These are phyloP conservation scores for Semaprochilodus insignis DNA, from an alignment of 2,797 vertebrate genomes.

Conservation along the genomic window DNA sequence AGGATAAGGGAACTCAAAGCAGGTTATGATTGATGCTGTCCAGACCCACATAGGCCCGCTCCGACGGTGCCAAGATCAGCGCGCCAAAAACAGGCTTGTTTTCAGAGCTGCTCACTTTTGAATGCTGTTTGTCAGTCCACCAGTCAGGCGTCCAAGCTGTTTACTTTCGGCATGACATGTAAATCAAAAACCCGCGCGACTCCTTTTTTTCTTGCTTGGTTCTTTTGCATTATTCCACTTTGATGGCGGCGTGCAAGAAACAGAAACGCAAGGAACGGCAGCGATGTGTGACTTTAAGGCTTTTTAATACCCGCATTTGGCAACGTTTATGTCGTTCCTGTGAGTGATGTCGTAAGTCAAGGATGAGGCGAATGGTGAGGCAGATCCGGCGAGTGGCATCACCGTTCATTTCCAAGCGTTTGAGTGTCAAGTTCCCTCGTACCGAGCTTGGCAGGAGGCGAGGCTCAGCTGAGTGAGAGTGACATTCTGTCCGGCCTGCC, in stretches of 20 bases:
- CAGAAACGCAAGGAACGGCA: slow-evolving; percentile 6
- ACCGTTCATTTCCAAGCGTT: slow-evolving; percentile 71
- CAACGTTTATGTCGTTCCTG: slow-evolving; percentile 72
- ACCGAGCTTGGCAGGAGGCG: slow-evolving; percentile 65
- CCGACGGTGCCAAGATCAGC: slow-evolving; percentile 55
- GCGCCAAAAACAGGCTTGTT: slow-evolving; percentile 44
- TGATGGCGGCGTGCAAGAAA: slow-evolving; percentile 4
- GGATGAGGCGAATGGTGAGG: slow-evolving; percentile 77
- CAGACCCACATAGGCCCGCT: slow-evolving; percentile 49
- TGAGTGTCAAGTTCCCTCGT: slow-evolving; percentile 73
- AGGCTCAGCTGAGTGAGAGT: slow-evolving; percentile 67
- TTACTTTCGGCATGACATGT: slow-evolving; percentile 31
- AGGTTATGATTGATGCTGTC: slow-evolving; percentile 62
- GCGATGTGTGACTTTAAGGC: slow-evolving; percentile 36
- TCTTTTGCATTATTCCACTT: not conserved
- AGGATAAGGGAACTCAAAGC: slow-evolving; percentile 58
- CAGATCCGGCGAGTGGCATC: slow-evolving; percentile 72
- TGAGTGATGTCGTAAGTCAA: slow-evolving; percentile 77
- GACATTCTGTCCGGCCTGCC: slow-evolving; percentile 71
- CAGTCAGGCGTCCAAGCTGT: slow-evolving; percentile 34
- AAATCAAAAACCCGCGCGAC: slow-evolving; percentile 23
- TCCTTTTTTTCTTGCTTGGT: not conserved
- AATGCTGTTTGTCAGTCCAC: slow-evolving; percentile 52
- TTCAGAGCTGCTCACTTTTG: slow-evolving; percentile 40
- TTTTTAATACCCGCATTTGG: slow-evolving; percentile 75